Evolutionary conservation across 2,113 vertebrate genomes (phyloP), one percentile per base, ranked within the genome.

Genomic region (Pteropus alecto): DNA sequence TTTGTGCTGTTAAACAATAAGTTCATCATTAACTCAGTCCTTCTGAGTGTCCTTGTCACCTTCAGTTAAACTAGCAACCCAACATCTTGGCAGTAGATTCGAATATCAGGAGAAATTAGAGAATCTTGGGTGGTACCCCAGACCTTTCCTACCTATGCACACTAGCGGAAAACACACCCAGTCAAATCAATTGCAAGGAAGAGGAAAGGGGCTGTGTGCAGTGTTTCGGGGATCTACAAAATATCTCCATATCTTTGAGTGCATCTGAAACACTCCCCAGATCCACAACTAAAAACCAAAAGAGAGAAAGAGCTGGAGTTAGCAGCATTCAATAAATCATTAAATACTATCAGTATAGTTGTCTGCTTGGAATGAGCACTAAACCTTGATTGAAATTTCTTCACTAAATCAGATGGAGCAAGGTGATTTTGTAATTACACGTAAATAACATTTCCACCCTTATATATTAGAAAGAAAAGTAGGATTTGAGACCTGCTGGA

Each of bases 311-410:
- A 95, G n/a, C 19, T 94, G 18, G 22, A 93, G 48, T 81, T 95
- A 76, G n/a, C 26, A 87, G 38, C 46, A 94, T 70, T 94, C 85
- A 86, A 46, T 95, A 94, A 96, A 96, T 96, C 95, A 89, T 94
- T 96, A 91, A 91, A 77, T 61, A 92, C 71, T 73, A 86, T 87
- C 88, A 96, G 73, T 82, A 83, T 51, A 82, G 33, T 68, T 65
- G 41, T 90, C 87, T 97, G 70, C 63, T 94, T 79, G 41, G 74
- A 74, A 96, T 97, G 94, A 98, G 78, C 18, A 12, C 41, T 51
- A 96, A 97, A 93, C 30, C 73, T 89, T 96, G 88, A 96, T 89
- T 95, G 91, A 97, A 95, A 93, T 93, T 93, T 97, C 68, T 92
- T 68, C 88, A 97, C 87, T 96, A 97, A 96, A 97, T 97, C 93